Base-by-base conservation (phyloP, 2,888 invertebrate genomes). In the Blera fallax region DNA sequence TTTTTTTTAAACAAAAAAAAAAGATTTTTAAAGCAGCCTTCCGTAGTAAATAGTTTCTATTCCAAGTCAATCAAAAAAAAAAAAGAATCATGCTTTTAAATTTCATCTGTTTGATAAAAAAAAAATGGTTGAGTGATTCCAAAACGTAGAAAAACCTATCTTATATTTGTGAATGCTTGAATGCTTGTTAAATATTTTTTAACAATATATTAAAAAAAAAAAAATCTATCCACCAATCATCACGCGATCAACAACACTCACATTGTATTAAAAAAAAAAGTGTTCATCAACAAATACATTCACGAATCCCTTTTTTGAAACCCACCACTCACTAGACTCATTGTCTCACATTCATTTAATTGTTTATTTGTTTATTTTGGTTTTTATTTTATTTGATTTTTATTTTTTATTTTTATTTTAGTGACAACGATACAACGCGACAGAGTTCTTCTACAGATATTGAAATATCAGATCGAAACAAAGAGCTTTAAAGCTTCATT, bases 41-140 rank as follows among this genome's bases (percentile, higher is more conserved):
- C 79, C 32, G 77, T 80, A 87, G 87, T 70, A 62, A 73, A 40
- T 85, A 83, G 85, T 87, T 87, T 81, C 45, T 32, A 74, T 87
- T 87, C 34, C 54, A 74, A 81, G 54, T 64, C 74, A 87, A 84
- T 73, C 48, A 85, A 87, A 84, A 73, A 74, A 82, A 79, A 84
- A 88, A 88, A 84, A 89, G 89, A 87, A 88, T 88, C 88, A 88
- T 89, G 89, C 89, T 89, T 88, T 88, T 87, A 88, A 88, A 87
- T 87, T 89, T 87, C 88, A 89, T 90, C 78, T 76, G 56, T 88
- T 87, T 82, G 70, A 73, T 56, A 1, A 10, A 73, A 62, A 56
- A 79, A 56, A 64, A 48, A 77, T 65, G 52, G 74, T 74, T 82
- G 54, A n/a, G 58, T 67, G 78, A 84, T 85, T 88, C 87, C 78